A percentile compares a stretch with the other conserved stretches of the same genome.
Conservation (phyloP, 1,140 invertebrate species). For the Akabosia matsudoensis region DNA sequence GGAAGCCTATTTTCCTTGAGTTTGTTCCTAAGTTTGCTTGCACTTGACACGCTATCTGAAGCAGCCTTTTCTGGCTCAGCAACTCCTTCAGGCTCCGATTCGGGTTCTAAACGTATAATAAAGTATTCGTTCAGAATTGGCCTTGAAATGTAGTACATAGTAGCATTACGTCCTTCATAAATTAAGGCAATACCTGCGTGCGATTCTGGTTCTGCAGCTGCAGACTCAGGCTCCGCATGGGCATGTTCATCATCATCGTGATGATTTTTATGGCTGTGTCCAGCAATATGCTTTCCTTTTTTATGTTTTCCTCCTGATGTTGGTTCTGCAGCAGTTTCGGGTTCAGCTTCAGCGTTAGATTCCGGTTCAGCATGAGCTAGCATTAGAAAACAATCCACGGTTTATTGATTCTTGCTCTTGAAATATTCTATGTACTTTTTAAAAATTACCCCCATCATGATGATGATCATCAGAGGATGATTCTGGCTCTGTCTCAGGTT, state of each 20-base stretch:
- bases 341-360: conserved; percentile 46
- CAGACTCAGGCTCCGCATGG: conserved; percentile 54
- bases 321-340: conserved; percentile 51
- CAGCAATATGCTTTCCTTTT: neutral
- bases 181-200: neutral
- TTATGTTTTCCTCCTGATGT: neutral
- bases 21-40: conserved; percentile 15
- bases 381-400: neutral
- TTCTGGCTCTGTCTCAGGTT: conserved; percentile 49
- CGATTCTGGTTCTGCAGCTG: conserved; percentile 43
- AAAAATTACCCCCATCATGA: conserved; percentile 49
- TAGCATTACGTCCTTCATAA: too few species aligned
- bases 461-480: conserved; percentile 39
- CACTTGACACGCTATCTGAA: conserved; percentile 52
- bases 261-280: conserved; percentile 36
- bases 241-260: conserved; percentile 46
- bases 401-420: too few species aligned
- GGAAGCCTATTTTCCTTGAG: conserved; percentile 16
- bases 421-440: too few species aligned
- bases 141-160: too few species aligned
- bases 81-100: conserved; percentile 29
- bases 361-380: conserved; percentile 39
- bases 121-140: too few species aligned
- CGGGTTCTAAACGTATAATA: too few species aligned
- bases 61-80: conserved; percentile 49